Conservation (phyloP, 2,888 invertebrate species). For the Zootermopsis nevadensis region DNA sequence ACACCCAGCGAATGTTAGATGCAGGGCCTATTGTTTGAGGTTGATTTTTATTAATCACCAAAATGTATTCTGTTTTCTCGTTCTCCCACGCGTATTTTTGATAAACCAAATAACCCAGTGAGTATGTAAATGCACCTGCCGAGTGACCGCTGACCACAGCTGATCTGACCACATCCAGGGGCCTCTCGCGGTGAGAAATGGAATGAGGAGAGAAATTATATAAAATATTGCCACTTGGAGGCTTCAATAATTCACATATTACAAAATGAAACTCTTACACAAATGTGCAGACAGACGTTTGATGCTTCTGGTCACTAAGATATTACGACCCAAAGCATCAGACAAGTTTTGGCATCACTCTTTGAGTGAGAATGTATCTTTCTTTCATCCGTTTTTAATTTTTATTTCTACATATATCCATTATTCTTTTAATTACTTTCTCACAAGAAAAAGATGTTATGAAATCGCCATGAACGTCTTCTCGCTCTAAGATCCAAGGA, state of each 20-base stretch:
- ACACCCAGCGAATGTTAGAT: constrained; percentile 12
- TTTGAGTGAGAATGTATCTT: background rate
- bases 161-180: constrained; percentile 40
- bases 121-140: background rate
- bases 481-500: too few relatives aligned
- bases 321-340: background rate
- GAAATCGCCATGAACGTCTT: too few relatives aligned
- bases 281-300: background rate
- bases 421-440: background rate
- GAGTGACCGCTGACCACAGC: constrained; percentile 29
- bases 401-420: background rate
- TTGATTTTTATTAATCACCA: constrained; percentile 42
- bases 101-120: constrained; percentile 36
- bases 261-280: constrained; percentile 40
- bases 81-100: constrained; percentile 35
- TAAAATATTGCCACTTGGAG: constrained; percentile 47
- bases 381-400: background rate
- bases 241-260: constrained; percentile 48
- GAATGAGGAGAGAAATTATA: constrained; percentile 45
- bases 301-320: background rate
- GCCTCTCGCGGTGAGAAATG: background rate
- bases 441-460: too few relatives aligned
- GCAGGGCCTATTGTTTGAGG: constrained; percentile 22
- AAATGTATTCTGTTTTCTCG: constrained; percentile 40
- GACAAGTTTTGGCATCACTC: background rate